Conservation (phyloP, 2,113 vertebrate species). For the Hyperoodon ampullatus region DNA sequence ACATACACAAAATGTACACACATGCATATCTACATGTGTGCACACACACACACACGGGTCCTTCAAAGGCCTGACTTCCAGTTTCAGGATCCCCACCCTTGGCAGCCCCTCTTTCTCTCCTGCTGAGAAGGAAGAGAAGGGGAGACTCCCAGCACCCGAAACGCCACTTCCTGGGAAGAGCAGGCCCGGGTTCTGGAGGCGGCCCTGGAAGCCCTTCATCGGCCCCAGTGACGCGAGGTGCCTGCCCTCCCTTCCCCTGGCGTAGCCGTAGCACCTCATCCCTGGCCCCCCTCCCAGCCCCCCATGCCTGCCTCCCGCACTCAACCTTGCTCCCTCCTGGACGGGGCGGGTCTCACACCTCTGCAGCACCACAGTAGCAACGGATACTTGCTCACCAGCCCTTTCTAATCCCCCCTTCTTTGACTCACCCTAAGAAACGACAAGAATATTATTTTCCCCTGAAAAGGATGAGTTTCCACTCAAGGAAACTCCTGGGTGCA, state of each 20-base stretch:
- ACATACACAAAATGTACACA: neutral
- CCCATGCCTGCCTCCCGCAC: neutral
- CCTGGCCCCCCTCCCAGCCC: neutral
- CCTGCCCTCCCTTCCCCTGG: neutral
- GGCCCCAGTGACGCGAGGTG: neutral
- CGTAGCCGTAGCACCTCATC: neutral
- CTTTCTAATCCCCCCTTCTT: neutral
- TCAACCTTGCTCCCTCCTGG: accelerated
- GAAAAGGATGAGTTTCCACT: neutral
- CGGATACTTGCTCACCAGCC: neutral
- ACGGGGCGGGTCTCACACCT: neutral
- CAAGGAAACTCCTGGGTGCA: neutral
- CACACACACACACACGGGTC: neutral
- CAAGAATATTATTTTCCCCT: neutral
- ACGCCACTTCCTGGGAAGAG: neutral
- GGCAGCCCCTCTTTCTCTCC: neutral
- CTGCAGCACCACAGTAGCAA: neutral
- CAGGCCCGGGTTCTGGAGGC: neutral
- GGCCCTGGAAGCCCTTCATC: neutral
- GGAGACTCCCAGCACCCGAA: neutral
- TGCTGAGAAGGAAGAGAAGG: neutral
- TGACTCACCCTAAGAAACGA: neutral
- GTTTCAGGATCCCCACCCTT: neutral
- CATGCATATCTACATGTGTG: accelerated
- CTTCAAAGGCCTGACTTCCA: neutral